A percentile compares a stretch with the other conserved stretches of the same genome.
phyloP scores from a whole-genome alignment of 2,797 vertebrate genomes.

The Okamejei kenojei region DNA sequence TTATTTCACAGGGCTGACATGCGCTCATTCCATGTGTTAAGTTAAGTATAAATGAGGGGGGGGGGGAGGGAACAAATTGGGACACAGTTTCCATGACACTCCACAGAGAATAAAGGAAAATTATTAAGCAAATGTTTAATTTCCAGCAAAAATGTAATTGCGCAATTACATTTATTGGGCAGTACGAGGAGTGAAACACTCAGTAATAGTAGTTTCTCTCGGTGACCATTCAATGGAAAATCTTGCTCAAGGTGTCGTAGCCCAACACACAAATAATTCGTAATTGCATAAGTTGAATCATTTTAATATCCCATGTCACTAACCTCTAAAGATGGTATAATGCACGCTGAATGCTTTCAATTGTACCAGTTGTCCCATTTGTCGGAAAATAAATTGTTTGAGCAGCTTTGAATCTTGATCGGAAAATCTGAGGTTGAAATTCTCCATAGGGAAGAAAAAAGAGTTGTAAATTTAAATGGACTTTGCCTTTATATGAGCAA shows the following conservation, averaged over 20 bases:
- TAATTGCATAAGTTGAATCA: neutral
- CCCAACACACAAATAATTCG: neutral
- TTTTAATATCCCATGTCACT: neutral
- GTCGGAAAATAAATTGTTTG: neutral
- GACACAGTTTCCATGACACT: neutral
- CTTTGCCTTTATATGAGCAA: neutral
- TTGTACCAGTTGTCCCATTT: neutral
- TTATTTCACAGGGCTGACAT: neutral
- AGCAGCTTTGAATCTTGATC: neutral
- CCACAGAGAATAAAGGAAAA: neutral
- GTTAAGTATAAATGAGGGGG: neutral
- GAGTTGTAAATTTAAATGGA: neutral
- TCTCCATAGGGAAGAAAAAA: neutral
- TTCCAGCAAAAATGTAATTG: neutral
- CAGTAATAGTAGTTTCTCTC: neutral
- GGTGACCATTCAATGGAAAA: neutral
- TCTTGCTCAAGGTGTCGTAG: neutral
- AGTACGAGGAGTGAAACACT: neutral
- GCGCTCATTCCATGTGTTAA: neutral
- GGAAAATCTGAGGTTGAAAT: neutral
- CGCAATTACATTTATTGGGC: neutral
- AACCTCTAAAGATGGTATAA: neutral
- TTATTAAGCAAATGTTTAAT: neutral
- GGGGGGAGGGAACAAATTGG: no score
- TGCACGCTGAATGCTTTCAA: neutral